Base-by-base conservation (phyloP, 1,140 invertebrate genomes). In the Chionoecetes opilio region DNA sequence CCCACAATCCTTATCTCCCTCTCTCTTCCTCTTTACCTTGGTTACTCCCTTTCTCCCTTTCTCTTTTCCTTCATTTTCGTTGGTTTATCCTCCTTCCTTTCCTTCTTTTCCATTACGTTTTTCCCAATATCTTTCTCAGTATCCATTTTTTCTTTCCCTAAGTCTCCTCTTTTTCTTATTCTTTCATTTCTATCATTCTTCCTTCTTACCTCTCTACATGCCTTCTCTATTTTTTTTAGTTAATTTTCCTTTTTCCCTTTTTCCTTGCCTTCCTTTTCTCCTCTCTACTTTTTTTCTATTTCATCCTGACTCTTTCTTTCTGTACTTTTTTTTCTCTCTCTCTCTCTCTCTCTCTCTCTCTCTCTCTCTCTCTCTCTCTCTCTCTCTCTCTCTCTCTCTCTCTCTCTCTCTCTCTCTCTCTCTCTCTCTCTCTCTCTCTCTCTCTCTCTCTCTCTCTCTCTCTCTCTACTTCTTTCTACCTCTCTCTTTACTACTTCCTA, bases 351-450 rank as follows among this genome's bases (percentile, higher is more conserved):
- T 63, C 53, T 63, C 53, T 63, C 53, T 75, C 63, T 75, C 63
- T 75, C 63, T 75, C 63, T 75, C 63, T 75, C 63, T 75, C 63
- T 75, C 63, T 75, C 63, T 75, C 63, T 75, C 63, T 75, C 63
- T 75, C 63, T 75, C 63, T 75, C 63, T 75, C 63, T 75, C 63
- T 75, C 63, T 75, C 63, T 75, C 63, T 75, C 63, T 75, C 63
- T 75, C 63, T 75, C 63, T 75, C 63, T 75, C 63, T 75, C 63
- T 75, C 63, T 75, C 63, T 75, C 63, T 75, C 63, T 75, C 63
- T 75, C 21, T 75, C 63, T 75, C 6, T n/a, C 21, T 75, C 63
- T 75, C 63, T n/a, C 21, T 75, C 8, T 8, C 63, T 75, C n/a
- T 75, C n/a, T 75, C 63, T 17, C 11, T 75, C 6, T 75, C 63